Conservation (phyloP, 2,797 vertebrate genomes). For the Antrozous pallidus region DNA sequence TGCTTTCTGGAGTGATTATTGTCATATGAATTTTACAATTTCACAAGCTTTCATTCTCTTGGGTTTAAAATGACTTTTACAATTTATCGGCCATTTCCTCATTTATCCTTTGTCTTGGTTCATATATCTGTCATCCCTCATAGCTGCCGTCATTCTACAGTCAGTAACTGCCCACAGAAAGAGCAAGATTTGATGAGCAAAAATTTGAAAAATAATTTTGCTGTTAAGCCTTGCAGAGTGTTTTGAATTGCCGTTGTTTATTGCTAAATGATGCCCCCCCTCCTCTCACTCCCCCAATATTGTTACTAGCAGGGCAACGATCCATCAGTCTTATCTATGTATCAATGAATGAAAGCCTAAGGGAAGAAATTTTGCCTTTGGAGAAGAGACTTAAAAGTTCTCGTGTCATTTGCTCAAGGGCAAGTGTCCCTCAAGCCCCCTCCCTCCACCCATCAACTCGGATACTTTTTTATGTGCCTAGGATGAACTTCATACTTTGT, state of each 20-base stretch:
- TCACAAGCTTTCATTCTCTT: neutral
- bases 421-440: neutral
- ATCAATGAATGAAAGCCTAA: conserved; percentile 25
- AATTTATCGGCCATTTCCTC: neutral
- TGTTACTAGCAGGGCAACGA: neutral
- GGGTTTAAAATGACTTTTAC: neutral
- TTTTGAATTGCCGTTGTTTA: neutral
- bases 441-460: neutral
- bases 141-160: neutral
- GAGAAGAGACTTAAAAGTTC: neutral
- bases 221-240: neutral
- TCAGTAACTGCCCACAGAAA: neutral
- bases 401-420: conserved; percentile 24
- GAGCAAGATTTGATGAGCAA: neutral
- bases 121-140: neutral
- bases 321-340: conserved; percentile 40
- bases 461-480: neutral
- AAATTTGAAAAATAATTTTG: neutral
- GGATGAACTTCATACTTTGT: neutral
- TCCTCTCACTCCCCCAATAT: neutral
- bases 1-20: neutral
- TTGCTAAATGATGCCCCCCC: neutral
- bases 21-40: neutral
- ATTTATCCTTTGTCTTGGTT: neutral
- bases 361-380: neutral